phyloP scores from a whole-genome alignment of 2,113 vertebrate species.

The Rhipidura dahli region DNA sequence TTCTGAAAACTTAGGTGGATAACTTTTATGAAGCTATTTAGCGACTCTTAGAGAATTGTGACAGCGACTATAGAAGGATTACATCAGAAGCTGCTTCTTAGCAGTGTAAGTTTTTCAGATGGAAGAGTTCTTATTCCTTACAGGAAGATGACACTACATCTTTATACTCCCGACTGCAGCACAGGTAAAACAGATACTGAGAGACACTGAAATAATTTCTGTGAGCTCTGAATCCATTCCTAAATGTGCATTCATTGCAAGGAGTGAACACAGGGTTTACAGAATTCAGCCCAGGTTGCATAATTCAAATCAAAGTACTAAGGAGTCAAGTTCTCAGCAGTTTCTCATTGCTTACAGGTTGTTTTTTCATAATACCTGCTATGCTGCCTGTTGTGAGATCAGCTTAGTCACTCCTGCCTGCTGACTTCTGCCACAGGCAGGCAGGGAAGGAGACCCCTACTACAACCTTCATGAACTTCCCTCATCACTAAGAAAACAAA shows the following conservation, averaged over 20 bases:
- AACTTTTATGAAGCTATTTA: neutral
- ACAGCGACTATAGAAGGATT: neutral
- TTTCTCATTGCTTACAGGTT: neutral
- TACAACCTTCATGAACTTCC: neutral
- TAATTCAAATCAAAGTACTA: neutral
- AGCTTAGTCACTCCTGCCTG: neutral
- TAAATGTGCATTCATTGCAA: neutral
- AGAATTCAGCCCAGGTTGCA: neutral
- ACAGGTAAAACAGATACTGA: neutral
- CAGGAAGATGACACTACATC: neutral
- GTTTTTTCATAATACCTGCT: neutral
- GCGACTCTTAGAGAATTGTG: neutral
- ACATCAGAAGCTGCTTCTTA: neutral
- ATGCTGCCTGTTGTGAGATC: neutral
- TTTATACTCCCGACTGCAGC: neutral
- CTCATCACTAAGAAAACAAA: neutral
- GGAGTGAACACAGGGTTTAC: neutral
- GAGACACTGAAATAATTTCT: neutral
- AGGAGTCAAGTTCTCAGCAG: neutral
- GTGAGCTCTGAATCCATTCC: neutral
- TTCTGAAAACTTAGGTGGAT: neutral
- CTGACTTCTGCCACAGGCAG: neutral
- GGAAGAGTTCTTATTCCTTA: neutral
- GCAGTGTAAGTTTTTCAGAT: neutral
- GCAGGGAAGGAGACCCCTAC: neutral